phyloP scores from a whole-genome alignment of 2,113 vertebrate genomes.

The Paradoxurus hermaphroditus region DNA sequence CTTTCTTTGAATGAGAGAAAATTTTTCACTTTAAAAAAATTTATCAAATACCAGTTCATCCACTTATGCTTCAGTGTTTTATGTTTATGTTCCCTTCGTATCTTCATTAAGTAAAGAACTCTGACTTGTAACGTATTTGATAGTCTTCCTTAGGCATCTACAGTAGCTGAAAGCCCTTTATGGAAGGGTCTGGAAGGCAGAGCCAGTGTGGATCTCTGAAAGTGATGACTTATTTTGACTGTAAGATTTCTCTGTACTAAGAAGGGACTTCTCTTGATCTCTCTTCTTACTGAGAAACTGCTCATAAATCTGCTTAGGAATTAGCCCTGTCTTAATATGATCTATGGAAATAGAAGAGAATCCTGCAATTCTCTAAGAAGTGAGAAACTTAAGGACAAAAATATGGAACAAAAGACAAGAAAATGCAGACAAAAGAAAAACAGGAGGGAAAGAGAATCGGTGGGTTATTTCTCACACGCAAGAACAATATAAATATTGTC shows the following conservation, averaged over 20 bases:
- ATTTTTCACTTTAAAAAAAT: neutral
- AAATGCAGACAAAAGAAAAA: neutral
- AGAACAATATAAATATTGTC: neutral
- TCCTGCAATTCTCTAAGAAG: neutral
- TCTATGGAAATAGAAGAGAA: neutral
- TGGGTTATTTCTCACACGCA: neutral
- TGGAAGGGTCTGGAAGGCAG: accelerated
- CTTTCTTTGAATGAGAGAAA: neutral
- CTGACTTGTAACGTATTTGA: neutral
- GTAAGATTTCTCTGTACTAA: neutral
- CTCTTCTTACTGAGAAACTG: neutral
- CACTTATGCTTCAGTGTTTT: neutral
- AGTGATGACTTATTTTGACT: neutral
- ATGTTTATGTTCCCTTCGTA: neutral
- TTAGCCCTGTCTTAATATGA: neutral
- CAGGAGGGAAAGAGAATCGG: neutral
- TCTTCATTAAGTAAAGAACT: neutral
- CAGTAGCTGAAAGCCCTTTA: neutral
- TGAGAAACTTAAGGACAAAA: neutral
- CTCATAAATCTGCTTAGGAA: neutral
- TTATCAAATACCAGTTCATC: neutral
- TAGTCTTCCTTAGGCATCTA: neutral
- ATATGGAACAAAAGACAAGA: neutral
- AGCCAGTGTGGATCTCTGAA: neutral
- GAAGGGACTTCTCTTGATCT: neutral